Evolutionary conservation across 1,140 invertebrate species (phyloP), one percentile per base, ranked within the genome.

Genomic region (Panagrolaimus sp.): DNA sequence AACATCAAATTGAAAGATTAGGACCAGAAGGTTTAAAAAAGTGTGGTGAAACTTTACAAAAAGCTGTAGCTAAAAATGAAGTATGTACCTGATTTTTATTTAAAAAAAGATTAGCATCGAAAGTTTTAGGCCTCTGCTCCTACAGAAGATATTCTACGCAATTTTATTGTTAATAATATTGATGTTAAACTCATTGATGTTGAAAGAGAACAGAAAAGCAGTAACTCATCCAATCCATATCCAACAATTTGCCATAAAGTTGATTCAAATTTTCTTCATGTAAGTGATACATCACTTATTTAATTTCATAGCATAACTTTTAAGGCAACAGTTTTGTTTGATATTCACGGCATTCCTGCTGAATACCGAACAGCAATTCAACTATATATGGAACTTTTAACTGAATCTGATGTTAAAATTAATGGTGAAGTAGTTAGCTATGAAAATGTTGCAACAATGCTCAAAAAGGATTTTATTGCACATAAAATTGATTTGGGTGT

Each of bases 1-100:
- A 87, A 73, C 83, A 87, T 57, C 89, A 91, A 80, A 84, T 87
- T 65, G 77, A 87, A 63, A 70, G 73, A 38, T 84, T 93, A 1
- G 90, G 90, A 42, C 84, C 87, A 72, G 84, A 87, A 23, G 91
- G 91, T 0, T 83, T 93, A 2, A 84, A 87, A 31, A 73, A 88
- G 66, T 89, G 89, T 38, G 31, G 82, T 9, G 83, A 87, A 69
- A 83, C 86, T 70, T 78, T 93, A 0, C 82, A 87, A 53, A 85
- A 88, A 51, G 90, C 91, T 0, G 88, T 90, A 70, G 85, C 87
- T 66, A 87, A 87, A 72, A 93, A 92, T 85, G 90, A 91, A 81
- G 89, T 38, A 4, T 38, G 31, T 91, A 8, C 1, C 8, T 31
- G 25, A 8, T 51, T 38, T 46, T 71, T 14, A 66, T 62, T n/a